Evolutionary conservation across 2,113 vertebrate genomes (phyloP).

Genomic region (Balaeniceps rex): DNA sequence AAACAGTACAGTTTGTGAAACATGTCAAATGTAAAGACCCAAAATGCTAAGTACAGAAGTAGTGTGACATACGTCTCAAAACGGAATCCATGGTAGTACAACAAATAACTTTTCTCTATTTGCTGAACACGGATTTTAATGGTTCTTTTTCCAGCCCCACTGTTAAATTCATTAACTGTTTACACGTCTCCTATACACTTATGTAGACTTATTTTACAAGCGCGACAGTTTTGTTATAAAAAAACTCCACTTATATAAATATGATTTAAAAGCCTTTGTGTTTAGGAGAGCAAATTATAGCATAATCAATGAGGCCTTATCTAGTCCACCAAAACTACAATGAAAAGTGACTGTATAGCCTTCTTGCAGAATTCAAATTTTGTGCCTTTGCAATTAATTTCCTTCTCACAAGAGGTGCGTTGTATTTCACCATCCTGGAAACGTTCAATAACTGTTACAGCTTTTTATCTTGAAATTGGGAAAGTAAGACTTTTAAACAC

Average conservation of each 20-base stretch:
- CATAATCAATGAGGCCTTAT: slow-evolving; percentile 51
- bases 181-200: slow-evolving; percentile 78
- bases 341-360: slow-evolving; percentile 63
- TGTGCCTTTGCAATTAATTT: slow-evolving; percentile 74
- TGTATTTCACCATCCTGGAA: slow-evolving; percentile 51
- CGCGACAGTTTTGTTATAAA: slow-evolving; percentile 73
- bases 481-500: slow-evolving; percentile 64
- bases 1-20: slow-evolving; percentile 86
- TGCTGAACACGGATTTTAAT: slow-evolving; percentile 76
- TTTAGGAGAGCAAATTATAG: slow-evolving; percentile 59
- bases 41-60: slow-evolving; percentile 80
- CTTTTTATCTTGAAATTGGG: slow-evolving; percentile 52
- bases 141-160: slow-evolving; percentile 71
- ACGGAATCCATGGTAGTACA: slow-evolving; percentile 73
- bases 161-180: slow-evolving; percentile 71
- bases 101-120: slow-evolving; percentile 72
- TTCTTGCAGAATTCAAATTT: slow-evolving; percentile 75
- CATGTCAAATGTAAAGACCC: slow-evolving; percentile 80
- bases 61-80: slow-evolving; percentile 76
- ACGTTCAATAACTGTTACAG: background rate
- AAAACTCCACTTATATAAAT: slow-evolving; percentile 73
- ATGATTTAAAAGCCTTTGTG: slow-evolving; percentile 70
- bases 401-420: slow-evolving; percentile 45
- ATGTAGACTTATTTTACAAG: slow-evolving; percentile 80
- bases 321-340: slow-evolving; percentile 67